Evolutionary conservation across 1,140 invertebrate genomes (phyloP), one percentile per base, ranked within the genome.

Genomic region (Nilaparvata lugens): DNA sequence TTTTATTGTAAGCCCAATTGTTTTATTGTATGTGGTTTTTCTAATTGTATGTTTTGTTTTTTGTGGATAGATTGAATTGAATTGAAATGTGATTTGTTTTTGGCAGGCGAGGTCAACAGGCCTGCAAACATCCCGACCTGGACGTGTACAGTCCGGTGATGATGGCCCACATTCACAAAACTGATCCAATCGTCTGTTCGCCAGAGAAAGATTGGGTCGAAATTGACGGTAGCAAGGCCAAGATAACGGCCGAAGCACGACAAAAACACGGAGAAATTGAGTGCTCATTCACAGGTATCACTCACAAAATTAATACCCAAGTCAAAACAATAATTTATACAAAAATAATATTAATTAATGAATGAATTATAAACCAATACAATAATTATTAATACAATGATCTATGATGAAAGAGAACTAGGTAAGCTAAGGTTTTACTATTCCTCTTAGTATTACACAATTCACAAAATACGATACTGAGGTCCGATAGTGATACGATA

Each of bases 121-220:
- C 76, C 14, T 89, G 86, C 65, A 81, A 79, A 51, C 78, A 83
- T 64, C 86, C 87, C 0, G 70, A 79, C 18, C 72, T 89, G 19
- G 80, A 85, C 2, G 66, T 87, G 43, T 76, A 81, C 64, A 79
- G 82, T 67, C 81, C 82, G 11, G 83, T 85, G 64, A 83, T 90
- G 56, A 83, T 82, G 76, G 80, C 80, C 69, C 87, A 83, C 64
- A 78, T 88, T 51, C 74, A 82, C 48, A 66, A 79, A 38, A 78
- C 81, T 16, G 72, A 78, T 3, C 78, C 79, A 52, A 74, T 89
- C 19, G 68, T 78, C 28, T 90, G 88, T 68, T 70, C 71, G 9
- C 68, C 71, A 35, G 76, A 79, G 9, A 77, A 69, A 57, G 79
- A 79, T 67, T 85, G 79, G 83, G 83, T 82, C 5, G 69, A 21